Base-by-base conservation (phyloP, 2,797 vertebrate genomes). In the Thalassophryne amazonica region DNA sequence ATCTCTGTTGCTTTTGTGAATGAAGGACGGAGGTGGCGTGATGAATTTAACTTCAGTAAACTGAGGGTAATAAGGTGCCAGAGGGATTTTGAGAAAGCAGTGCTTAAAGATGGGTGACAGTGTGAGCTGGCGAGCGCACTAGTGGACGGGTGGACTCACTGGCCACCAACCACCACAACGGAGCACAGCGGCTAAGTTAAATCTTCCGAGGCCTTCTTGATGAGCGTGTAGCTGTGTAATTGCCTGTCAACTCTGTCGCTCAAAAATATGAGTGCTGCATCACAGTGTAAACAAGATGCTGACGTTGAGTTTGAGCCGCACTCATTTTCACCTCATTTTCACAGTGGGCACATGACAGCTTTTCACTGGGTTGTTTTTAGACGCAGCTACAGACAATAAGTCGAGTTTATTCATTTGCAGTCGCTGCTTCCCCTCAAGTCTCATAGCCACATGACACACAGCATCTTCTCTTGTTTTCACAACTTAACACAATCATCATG, bases 101-200 rank as follows among this genome's bases (percentile, higher is more conserved):
- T 31, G 56, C 78, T 28, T 52, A 57, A 75, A 61, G 64, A 67
- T 7, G 21, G 19, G 60, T 49, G 58, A 47, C 11, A 31, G 81
- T 75, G 60, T 47, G 60, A 76, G 70, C 45, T 70, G 78, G 78
- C 66, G 13, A 22, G 33, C 25, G 54, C 69, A 73, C 66, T 67
- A 65, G 61, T 21, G 18, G 62, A 71, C 82, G 83, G 83, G 86
- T 63, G 80, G 74, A 80, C 60, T 76, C 70, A 10, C 73, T 84
- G 79, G 85, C 79, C 81, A 76, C 72, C 79, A 76, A 79, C 80
- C 78, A 65, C 82, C 39, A 35, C 39, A 60, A 60, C 19, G 49
- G 42, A n/a, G 63, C 63, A 32, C 55, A 24, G 32, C 58, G 35
- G 42, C 49, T 47, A 39, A 46, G 51, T 58, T 52, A 48, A 67